Base-by-base conservation (phyloP, 1,140 invertebrate genomes). In the Drosophila cardini region DNA sequence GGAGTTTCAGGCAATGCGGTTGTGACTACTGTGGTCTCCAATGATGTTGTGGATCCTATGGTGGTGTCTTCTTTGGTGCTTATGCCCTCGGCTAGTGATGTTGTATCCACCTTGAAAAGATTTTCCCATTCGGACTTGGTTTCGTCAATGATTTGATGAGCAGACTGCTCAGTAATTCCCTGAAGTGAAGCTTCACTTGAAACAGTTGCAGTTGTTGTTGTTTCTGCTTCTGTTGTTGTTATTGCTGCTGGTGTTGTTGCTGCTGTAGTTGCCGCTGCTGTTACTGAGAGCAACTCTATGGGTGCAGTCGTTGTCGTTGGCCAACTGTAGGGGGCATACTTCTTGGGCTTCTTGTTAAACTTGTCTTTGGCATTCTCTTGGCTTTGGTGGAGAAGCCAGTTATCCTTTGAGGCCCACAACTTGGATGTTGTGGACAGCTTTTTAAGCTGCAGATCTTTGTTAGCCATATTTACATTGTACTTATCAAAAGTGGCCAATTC, bases 321-420 rank as follows among this genome's bases (percentile, higher is more conserved):
- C 65, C 65, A 62, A 30, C 36, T 16, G 34, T 26, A 34, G 0
- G 15, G 38, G 1, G 64, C 15, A 48, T 58, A 43, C 10, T 73
- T 83, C 1, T 46, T 7, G 52, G 69, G 61, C 6, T 71, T 75
- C 40, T 78, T 85, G 9, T 36, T 55, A 1, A 78, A 58, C 2
- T 32, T 43, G 0, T 48, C 57, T 43, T 86, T 86, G 4, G 63
- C 77, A 43, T 56, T 70, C 5, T 81, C 73, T 0, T 74, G 48
- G 0, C 53, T 63, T 15, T 68, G 64, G 3, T 32, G 60, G 6
- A 85, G 36, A n/a, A 81, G 58, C 81, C 81, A 84, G 34, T 61
- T 78, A n/a, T 85, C 82, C 11, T 76, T 82, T 2, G 63, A 6
- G 1, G 58, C 43, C 78, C 74, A 78, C 26, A 50, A n/a, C 2